Percentiles rank a stretch among this genome's conserved stretches.
These are phyloP conservation scores for Paedocypris micromegethes DNA, from an alignment of 2,797 vertebrate genomes.

Conservation along the genomic window DNA sequence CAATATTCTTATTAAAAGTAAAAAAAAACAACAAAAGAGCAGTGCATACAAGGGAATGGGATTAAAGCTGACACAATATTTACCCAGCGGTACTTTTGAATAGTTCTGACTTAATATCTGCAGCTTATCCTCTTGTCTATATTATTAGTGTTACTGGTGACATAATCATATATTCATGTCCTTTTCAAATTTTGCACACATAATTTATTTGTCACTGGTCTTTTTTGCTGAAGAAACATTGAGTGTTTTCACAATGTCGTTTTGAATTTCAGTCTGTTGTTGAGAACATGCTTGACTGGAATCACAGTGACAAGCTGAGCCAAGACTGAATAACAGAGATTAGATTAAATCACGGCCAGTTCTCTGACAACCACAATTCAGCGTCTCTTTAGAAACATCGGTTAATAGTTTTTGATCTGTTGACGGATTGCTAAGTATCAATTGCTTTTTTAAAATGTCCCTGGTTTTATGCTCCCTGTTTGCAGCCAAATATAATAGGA, in stretches of 20 bases:
- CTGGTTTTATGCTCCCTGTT: conserved; percentile 8
- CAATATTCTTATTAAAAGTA: too few relatives aligned
- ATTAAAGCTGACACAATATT: too few relatives aligned
- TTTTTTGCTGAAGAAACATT: background rate
- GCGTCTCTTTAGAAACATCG: conserved; percentile 11
- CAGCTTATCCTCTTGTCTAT: too few relatives aligned
- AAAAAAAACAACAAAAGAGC: too few relatives aligned
- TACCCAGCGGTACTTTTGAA: too few relatives aligned
- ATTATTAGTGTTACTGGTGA: too few relatives aligned
- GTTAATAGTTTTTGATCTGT: conserved; percentile 31
- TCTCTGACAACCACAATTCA: conserved; percentile 6
- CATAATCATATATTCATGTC: too few relatives aligned
- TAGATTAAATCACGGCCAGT: background rate
- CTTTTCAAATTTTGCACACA: too few relatives aligned
- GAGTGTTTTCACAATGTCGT: conserved; percentile 6
- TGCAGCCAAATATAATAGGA: conserved; percentile 27
- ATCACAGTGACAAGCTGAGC: background rate
- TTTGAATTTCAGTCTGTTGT: conserved; percentile 6
- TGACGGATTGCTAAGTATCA: conserved; percentile 15
- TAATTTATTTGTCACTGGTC: too few relatives aligned
- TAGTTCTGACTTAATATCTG: too few relatives aligned
- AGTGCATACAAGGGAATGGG: too few relatives aligned
- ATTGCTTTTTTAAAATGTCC: conserved; percentile 19
- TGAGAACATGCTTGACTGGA: conserved; percentile 7
- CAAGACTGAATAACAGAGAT: background rate